Base-by-base conservation (phyloP, 2,113 vertebrate species). In the Colistium nudipinnis region DNA sequence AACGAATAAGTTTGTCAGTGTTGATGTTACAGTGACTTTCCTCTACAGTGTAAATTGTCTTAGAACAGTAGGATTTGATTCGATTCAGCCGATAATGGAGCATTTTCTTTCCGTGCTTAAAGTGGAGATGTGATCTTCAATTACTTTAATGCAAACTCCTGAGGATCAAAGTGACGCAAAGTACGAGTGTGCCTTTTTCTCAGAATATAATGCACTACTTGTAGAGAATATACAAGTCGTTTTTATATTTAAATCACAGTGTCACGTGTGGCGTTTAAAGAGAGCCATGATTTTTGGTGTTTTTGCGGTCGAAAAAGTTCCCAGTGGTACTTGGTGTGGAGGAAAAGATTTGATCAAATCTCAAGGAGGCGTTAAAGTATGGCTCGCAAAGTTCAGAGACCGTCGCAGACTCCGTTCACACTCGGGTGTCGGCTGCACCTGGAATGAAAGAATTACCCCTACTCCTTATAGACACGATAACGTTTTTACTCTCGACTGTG, bases 171-270 rank as follows among this genome's bases (percentile, higher is more conserved):
- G 12, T 25, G 48, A n/a, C 55, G 48, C 31, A 70, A 45, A 49
- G 36, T 49, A 49, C 20, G 54, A 63, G 63, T 60, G 43, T 67
- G 82, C 73, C 70, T 83, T 48, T n/a, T 52, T 60, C 27, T 41
- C 35, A 62, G 35, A 77, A 64, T 74, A 48, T 35, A 76, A 80
- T 80, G 67, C 81, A 85, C 74, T 81, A 85, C 73, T 56, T 38
- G 51, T 82, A 69, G 51, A 78, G 62, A 68, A n/a, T 33, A 28
- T 73, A 27, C 78, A 71, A 54, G 60, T 61, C 4, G 13, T 81
- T 83, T 84, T 87, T 82, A 79, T 82, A 82, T 80, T 81, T 71
- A 60, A 57, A 65, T 56, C 28, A 33, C 17, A 7, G 36, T 63
- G 60, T 68, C 22, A n/a, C 54, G 57, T 71, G 54, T 62, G 4